Conservation (phyloP, 1,140 invertebrate genomes). For the Drosophila kikkawai region DNA sequence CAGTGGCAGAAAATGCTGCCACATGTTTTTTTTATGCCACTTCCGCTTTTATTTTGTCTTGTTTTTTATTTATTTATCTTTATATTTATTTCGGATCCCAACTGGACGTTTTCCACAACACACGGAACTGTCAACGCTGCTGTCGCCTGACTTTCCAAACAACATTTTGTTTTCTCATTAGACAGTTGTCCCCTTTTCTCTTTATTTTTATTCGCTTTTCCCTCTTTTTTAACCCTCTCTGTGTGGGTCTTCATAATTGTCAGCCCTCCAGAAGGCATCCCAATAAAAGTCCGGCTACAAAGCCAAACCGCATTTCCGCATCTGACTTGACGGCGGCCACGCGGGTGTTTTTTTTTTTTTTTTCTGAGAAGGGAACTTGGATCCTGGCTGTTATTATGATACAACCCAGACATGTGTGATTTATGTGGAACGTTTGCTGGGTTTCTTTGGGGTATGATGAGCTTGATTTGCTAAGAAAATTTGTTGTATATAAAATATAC, state of each 20-base stretch:
- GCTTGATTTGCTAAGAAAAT: not conserved
- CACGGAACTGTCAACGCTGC: constrained; percentile 51
- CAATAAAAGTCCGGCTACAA: constrained; percentile 40
- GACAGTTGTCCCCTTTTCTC: constrained; percentile 29
- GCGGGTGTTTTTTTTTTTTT: constrained; percentile 10
- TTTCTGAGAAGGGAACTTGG: not conserved
- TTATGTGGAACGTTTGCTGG: constrained; percentile 25
- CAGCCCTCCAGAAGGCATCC: constrained; percentile 42
- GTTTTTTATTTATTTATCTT: constrained; percentile 68
- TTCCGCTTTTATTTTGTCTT: constrained; percentile 56
- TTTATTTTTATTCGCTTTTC: not conserved
- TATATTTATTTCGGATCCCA: constrained; percentile 40
- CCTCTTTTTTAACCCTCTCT: not conserved
- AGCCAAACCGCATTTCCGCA: constrained; percentile 55
- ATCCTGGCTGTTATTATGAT: constrained; percentile 42
- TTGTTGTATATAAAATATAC: too few relatives aligned
- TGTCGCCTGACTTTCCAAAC: constrained; percentile 51
- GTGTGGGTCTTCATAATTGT: constrained; percentile 62
- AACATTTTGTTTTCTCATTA: constrained; percentile 71
- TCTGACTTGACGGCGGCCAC: constrained; percentile 41
- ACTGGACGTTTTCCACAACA: constrained; percentile 9
- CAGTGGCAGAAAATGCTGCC: constrained; percentile 65
- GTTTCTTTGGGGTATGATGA: constrained; percentile 3
- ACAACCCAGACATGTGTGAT: constrained; percentile 48
- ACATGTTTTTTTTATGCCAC: constrained; percentile 81